Base-by-base conservation (phyloP, 2,888 invertebrate species). In the Drosophila prostipennis region DNA sequence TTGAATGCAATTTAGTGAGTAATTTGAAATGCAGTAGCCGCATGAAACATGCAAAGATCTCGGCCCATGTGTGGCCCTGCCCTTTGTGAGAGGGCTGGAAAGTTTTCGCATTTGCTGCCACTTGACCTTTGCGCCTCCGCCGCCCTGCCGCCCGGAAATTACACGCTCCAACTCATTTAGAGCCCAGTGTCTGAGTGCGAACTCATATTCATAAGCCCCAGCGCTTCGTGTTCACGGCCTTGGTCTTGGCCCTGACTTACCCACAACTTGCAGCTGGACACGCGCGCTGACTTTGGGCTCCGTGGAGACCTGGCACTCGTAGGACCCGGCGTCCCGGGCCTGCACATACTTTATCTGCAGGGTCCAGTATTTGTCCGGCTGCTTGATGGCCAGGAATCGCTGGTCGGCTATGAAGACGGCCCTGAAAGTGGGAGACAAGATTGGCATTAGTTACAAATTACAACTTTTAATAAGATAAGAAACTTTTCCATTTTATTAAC, bases 271-370 rank as follows among this genome's bases (percentile, higher is more conserved):
- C 91, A 98, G 95, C 91, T 96, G 96, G 92, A 98, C 96, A 93
- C 97, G 96, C 93, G 97, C 97, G 93, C 97, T 97, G 94, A 97
- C 96, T 94, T 98, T 98, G 89, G 97, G 97, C 93, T 97, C 97
- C 81, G 97, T 97, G 93, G 97, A 96, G 91, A 98, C 96, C 95
- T 98, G 98, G 92, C 97, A 98, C 94, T 98, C 98, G 93, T 98
- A 98, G 91, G 96, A 94, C 77, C 98, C 98, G 79, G 96, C 96
- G 93, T 98, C 98, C 77, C 96, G 94, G 77, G 96, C 95, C 92
- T 97, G 97, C 87, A 97, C 97, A 93, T 96, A 97, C 93, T 97
- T 97, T 89, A 96, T 96, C 94, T 97, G 97, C 78, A 98, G 93
- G 48, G 97, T 97, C 98, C 98, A 98, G 79, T 91, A 91, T 83